A percentile compares a stretch with the other conserved stretches of the same genome.
phyloP scores from a whole-genome alignment of 2,797 vertebrate genomes.

The Malurus leucopterus region DNA sequence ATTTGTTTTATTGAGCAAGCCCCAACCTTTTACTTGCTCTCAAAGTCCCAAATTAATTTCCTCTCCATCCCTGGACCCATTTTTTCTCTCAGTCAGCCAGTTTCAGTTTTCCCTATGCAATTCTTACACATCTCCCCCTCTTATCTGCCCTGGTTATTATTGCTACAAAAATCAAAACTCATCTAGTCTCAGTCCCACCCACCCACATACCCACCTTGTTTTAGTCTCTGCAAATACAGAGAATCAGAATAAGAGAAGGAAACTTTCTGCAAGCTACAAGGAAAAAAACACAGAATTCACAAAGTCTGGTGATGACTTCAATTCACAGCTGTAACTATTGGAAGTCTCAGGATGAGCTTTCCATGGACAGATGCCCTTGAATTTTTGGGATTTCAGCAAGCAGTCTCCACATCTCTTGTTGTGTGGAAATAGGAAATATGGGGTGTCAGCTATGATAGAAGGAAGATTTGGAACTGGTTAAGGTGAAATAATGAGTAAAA shows the following conservation, averaged over 20 bases:
- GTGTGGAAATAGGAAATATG: neutral
- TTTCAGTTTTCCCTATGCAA: neutral
- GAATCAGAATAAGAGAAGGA: neutral
- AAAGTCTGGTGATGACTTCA: neutral
- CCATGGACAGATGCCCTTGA: neutral
- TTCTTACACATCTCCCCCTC: neutral
- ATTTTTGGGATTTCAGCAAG: neutral
- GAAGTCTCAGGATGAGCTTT: neutral
- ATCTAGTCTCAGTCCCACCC: neutral
- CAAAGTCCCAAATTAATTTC: neutral
- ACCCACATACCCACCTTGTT: accelerated
- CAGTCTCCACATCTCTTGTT: neutral
- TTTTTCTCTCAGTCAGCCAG: neutral
- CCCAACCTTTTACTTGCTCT: neutral
- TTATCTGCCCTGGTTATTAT: neutral
- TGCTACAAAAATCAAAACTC: neutral
- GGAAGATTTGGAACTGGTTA: neutral
- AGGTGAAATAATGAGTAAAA: neutral
- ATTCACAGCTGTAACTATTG: neutral
- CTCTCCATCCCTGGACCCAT: neutral
- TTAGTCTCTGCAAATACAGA: neutral
- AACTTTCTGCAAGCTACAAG: neutral
- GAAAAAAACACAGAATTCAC: neutral
- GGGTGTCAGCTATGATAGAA: neutral
- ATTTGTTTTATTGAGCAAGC: neutral